These are phyloP conservation scores for Myotis lucifugus DNA, from an alignment of 2,113 vertebrate species.

Conservation along the genomic window DNA sequence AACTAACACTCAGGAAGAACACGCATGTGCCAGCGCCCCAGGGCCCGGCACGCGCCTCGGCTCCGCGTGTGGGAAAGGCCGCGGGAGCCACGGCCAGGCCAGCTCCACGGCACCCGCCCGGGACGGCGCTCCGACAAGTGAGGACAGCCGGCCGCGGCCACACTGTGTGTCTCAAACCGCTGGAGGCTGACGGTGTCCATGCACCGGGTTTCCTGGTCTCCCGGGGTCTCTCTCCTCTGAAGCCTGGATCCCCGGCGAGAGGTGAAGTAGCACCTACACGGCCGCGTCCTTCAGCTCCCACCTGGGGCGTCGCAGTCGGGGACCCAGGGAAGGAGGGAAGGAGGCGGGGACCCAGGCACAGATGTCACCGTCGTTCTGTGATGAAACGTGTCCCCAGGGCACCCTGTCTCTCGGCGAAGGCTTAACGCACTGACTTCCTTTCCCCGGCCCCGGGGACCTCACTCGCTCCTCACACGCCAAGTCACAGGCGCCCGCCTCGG, in stretches of 20 bases:
- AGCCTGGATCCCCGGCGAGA: background rate
- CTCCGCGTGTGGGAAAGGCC: background rate
- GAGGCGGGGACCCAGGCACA: no score
- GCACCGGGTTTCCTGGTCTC: background rate
- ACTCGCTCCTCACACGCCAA: background rate
- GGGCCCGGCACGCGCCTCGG: no score
- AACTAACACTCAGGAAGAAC: background rate
- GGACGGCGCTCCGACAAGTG: no score
- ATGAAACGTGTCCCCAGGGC: slow-evolving; percentile 14
- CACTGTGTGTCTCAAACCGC: background rate
- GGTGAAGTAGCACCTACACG: background rate
- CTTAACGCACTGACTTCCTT: background rate
- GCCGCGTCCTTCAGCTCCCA: background rate
- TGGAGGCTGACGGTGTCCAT: background rate
- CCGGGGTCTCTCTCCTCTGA: background rate
- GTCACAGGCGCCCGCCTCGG: background rate
- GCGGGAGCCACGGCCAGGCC: background rate
- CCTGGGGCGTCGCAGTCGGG: background rate
- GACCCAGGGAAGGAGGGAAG: no score
- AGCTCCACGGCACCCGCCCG: no score
- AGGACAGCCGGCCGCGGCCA: no score
- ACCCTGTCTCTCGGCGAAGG: background rate
- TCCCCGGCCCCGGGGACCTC: background rate
- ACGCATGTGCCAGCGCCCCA: background rate
- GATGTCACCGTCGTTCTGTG: background rate